A percentile compares a stretch with the other conserved stretches of the same genome.
Evolutionary conservation across 2,797 vertebrate genomes (phyloP).

Genomic region (Pogoniulus pusillus): DNA sequence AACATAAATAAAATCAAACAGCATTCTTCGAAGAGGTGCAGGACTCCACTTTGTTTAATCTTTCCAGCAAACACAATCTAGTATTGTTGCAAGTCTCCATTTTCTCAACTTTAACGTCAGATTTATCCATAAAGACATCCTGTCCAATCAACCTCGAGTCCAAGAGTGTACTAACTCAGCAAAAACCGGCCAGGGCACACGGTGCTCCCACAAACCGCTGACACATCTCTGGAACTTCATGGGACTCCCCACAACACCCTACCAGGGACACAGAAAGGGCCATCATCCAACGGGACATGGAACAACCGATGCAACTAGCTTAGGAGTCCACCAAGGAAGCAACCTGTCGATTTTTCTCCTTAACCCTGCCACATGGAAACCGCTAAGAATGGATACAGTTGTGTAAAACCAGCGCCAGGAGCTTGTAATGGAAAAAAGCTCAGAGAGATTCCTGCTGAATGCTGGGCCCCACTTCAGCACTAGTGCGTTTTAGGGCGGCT

Average conservation of each 20-base stretch:
- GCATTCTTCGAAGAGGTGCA: neutral
- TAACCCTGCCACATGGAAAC: neutral
- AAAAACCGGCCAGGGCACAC: fast-evolving
- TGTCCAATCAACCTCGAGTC: fast-evolving
- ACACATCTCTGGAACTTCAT: neutral
- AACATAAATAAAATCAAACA: neutral
- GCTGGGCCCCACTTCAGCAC: neutral
- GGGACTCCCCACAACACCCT: neutral
- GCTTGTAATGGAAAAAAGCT: neutral
- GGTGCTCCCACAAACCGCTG: neutral
- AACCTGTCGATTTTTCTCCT: neutral
- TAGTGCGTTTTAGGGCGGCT: no score
- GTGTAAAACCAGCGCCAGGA: neutral
- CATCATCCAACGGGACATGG: neutral
- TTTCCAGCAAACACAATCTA: neutral
- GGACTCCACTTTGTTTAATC: neutral
- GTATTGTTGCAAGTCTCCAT: neutral
- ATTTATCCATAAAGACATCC: neutral
- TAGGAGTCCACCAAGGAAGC: neutral
- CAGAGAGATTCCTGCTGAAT: neutral
- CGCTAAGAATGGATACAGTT: neutral
- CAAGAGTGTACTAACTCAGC: neutral
- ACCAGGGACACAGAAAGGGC: neutral
- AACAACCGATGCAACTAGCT: neutral
- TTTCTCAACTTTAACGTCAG: neutral